Conservation (phyloP, 2,113 vertebrate species). For the Corvus cornix region DNA sequence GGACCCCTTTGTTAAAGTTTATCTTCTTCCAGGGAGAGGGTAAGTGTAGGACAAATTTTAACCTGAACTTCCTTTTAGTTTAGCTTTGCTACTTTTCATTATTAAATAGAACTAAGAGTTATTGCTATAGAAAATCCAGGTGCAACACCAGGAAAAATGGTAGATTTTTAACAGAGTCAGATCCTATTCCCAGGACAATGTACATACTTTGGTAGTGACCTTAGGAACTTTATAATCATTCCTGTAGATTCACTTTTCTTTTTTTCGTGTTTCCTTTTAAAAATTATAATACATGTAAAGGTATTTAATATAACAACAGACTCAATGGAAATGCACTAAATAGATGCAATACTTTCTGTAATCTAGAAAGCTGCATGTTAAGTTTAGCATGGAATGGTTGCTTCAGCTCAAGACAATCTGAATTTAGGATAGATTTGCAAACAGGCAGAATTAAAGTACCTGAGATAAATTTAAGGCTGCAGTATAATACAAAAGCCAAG, state of each 20-base stretch:
- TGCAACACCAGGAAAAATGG: not conserved
- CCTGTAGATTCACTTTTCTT: not conserved
- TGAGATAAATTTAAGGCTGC: not conserved
- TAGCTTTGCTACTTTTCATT: not conserved
- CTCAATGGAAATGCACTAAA: not conserved
- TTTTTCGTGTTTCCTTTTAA: not conserved
- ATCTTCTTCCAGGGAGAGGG: slow-evolving; percentile 98
- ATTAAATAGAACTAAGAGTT: not conserved
- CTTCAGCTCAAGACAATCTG: not conserved
- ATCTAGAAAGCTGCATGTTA: not conserved
- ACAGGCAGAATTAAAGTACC: not conserved
- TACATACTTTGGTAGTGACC: not conserved
- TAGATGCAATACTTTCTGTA: not conserved
- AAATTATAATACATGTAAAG: not conserved
- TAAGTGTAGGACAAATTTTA: slow-evolving; percentile 71
- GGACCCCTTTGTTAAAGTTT: slow-evolving; percentile 98
- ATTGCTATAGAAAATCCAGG: not conserved
- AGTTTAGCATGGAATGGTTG: not conserved
- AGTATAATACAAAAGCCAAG: not conserved
- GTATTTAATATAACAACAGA: not conserved
- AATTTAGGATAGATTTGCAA: not conserved
- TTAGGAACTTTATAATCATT: not conserved
- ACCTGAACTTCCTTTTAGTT: not conserved
- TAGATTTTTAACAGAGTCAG: not conserved
- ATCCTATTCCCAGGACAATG: not conserved